Evolutionary conservation across 2,888 invertebrate species (phyloP).

Genomic region (Apamea monoglypha): DNA sequence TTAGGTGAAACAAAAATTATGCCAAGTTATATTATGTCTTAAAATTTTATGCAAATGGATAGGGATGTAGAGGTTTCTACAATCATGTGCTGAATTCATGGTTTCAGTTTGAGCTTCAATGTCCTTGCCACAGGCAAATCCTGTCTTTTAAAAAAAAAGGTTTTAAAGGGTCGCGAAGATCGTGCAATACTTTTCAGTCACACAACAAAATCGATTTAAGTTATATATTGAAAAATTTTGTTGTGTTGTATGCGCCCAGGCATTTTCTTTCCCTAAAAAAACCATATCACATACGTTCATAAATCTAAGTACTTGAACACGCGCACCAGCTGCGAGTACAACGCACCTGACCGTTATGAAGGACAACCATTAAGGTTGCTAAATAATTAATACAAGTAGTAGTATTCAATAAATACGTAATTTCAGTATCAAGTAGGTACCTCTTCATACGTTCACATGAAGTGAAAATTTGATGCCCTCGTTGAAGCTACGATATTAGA

Average conservation of each 20-base stretch:
- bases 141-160: too few relatives aligned
- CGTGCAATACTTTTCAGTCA: not conserved
- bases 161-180: too few relatives aligned
- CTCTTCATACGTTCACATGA: slow-evolving; percentile 3
- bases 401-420: slow-evolving; percentile 24
- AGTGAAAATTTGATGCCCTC: slow-evolving; percentile 24
- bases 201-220: too few relatives aligned
- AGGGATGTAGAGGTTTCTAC: too few relatives aligned
- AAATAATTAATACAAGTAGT: slow-evolving; percentile 15
- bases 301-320: not conserved
- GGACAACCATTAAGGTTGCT: slow-evolving; percentile 10
- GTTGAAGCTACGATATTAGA: slow-evolving; percentile 24
- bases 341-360: not conserved
- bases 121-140: not conserved
- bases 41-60: too few relatives aligned
- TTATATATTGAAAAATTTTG: not conserved
- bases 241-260: not conserved
- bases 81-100: too few relatives aligned
- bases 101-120: too few relatives aligned
- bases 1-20: too few relatives aligned
- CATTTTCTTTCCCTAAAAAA: not conserved
- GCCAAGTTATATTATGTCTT: too few relatives aligned
- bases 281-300: not conserved
- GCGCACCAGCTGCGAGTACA: too few relatives aligned
- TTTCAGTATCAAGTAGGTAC: not conserved